phyloP scores from a whole-genome alignment of 2,888 invertebrate genomes.

The Hypercompe scribonia region DNA sequence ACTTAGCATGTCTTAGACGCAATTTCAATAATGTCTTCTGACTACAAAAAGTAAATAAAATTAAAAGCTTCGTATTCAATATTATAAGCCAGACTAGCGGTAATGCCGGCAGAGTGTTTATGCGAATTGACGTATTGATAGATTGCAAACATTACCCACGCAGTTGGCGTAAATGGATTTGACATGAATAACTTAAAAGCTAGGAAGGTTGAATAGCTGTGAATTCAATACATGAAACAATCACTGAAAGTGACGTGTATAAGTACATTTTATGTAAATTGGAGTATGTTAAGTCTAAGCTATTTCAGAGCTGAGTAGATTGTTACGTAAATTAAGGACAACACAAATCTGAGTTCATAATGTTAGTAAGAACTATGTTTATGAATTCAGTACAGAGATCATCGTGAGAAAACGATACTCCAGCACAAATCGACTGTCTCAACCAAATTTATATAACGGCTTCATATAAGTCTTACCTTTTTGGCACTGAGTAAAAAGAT shows the following conservation, averaged over 20 bases:
- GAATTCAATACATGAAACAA: constrained; percentile 3
- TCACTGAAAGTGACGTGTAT: not conserved
- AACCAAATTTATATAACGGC: too few species aligned
- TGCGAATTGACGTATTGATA: constrained; percentile 4
- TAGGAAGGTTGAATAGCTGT: not conserved
- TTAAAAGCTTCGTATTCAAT: not conserved
- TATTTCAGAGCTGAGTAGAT: not conserved
- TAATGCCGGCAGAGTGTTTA: not conserved
- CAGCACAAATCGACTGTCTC: too few species aligned
- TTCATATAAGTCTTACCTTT: too few species aligned
- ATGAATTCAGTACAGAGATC: too few species aligned
- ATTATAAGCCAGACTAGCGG: not conserved
- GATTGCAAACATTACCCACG: constrained; percentile 3
- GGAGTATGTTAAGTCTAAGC: not conserved
- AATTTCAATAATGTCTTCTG: not conserved
- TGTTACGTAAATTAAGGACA: not conserved
- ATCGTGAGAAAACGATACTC: too few species aligned
- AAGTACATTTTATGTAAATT: not conserved
- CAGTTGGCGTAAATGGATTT: constrained; percentile 8
- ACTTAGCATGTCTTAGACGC: not conserved
- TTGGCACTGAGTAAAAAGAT: not conserved
- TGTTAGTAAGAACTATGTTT: too few species aligned
- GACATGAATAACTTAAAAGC: constrained; percentile 12
- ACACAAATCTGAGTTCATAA: not conserved
- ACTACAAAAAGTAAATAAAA: not conserved